Conservation (phyloP, 2,797 vertebrate genomes). For the Tenualosa thibaudeaui region DNA sequence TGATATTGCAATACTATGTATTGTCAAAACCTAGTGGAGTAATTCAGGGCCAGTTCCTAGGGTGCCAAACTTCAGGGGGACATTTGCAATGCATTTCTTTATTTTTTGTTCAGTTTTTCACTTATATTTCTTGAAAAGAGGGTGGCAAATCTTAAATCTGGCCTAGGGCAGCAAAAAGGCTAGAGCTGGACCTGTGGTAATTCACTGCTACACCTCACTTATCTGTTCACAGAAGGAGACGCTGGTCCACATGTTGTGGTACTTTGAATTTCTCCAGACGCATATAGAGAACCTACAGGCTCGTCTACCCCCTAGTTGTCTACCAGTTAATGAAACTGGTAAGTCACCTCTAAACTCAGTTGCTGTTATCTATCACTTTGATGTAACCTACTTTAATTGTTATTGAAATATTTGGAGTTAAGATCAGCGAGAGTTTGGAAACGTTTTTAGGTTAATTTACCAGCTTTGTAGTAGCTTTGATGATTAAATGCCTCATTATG, state of each 20-base stretch:
- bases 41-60: no score
- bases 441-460: no score
- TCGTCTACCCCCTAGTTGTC: conserved; percentile 37
- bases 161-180: no score
- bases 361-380: background rate
- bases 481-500: no score
- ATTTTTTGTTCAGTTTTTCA: no score
- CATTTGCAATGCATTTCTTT: no score
- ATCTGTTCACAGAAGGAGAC: conserved; percentile 51
- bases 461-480: no score
- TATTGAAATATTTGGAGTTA: no score
- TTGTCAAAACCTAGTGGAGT: background rate
- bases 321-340: conserved; percentile 45
- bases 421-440: background rate
- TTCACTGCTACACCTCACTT: background rate
- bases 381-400: background rate
- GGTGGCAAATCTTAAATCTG: no score
- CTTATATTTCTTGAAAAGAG: no score
- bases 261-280: conserved; percentile 53
- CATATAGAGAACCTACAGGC: conserved; percentile 48
- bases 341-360: background rate
- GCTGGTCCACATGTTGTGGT: conserved; percentile 52
- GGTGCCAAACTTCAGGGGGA: no score
- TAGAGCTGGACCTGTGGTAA: background rate
- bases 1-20: background rate